Percentiles rank a stretch among this genome's conserved stretches.
phyloP scores from a whole-genome alignment of 2,888 invertebrate species.

The Heliconius charithonia region DNA sequence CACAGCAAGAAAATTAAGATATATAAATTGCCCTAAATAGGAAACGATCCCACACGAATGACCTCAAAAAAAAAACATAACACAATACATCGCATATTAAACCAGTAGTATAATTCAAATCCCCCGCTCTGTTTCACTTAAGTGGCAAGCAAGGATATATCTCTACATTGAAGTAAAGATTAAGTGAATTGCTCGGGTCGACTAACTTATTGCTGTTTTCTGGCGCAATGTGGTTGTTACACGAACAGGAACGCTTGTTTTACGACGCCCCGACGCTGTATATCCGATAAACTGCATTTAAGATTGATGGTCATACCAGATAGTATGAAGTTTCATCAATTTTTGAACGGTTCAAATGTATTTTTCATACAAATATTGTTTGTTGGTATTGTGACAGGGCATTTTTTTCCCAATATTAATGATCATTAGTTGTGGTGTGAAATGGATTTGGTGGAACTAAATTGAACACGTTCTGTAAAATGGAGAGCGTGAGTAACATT shows the following conservation, averaged over 20 bases:
- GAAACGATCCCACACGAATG: too few species aligned
- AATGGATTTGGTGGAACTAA: background rate
- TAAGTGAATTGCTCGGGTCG: slow-evolving; percentile 46
- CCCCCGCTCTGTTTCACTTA: slow-evolving; percentile 42
- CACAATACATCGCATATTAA: background rate
- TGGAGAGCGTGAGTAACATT: background rate
- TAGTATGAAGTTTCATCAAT: slow-evolving; percentile 25
- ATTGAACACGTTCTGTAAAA: background rate
- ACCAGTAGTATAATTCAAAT: slow-evolving; percentile 31
- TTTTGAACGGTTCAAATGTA: slow-evolving; percentile 8
- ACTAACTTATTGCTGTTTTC: slow-evolving; percentile 47
- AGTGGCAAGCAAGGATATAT: slow-evolving; percentile 41
- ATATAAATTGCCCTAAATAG: too few species aligned
- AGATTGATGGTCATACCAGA: slow-evolving; percentile 38
- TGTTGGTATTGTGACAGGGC: background rate
- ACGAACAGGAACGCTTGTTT: slow-evolving; percentile 39
- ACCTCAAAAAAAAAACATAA: background rate
- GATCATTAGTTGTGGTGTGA: background rate
- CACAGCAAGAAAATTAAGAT: too few species aligned
- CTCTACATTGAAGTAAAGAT: slow-evolving; percentile 42
- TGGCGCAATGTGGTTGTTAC: slow-evolving; percentile 43
- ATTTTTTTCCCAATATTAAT: background rate
- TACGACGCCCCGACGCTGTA: slow-evolving; percentile 39
- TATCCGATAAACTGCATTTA: slow-evolving; percentile 35
- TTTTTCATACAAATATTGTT: slow-evolving; percentile 4